These are phyloP conservation scores for Danio aesculapii DNA, from an alignment of 2,797 vertebrate genomes.

Conservation along the genomic window DNA sequence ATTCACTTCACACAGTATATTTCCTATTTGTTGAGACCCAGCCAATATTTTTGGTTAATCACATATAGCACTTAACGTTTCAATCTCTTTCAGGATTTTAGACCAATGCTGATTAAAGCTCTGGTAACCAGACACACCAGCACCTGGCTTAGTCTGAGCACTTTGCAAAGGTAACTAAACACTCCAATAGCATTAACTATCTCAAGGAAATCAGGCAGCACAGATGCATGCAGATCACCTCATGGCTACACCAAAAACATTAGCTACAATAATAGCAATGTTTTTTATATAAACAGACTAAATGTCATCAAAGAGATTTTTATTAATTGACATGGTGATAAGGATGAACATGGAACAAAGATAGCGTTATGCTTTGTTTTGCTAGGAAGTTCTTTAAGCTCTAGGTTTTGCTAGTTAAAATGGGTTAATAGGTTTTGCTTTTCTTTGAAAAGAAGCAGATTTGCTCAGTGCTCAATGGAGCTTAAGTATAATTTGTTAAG, in stretches of 20 bases:
- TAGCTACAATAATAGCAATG: conserved; percentile 73
- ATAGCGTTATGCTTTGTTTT: conserved; percentile 64
- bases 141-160: conserved; percentile 34
- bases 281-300: conserved; percentile 73
- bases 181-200: conserved; percentile 23
- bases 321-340: conserved; percentile 71
- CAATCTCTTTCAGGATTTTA: background rate
- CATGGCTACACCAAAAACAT: conserved; percentile 57
- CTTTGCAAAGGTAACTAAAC: conserved; percentile 42
- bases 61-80: background rate
- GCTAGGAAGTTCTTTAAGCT: conserved; percentile 66
- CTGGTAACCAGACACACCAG: conserved; percentile 30
- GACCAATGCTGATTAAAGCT: conserved; percentile 15
- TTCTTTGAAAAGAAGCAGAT: background rate
- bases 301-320: conserved; percentile 73
- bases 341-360: conserved; percentile 65
- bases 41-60: background rate
- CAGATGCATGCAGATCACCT: conserved; percentile 35
- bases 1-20: too few species aligned
- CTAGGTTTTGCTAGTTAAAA: conserved; percentile 68
- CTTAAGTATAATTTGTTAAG: background rate
- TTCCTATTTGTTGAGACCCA: background rate
- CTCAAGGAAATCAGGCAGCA: conserved; percentile 33
- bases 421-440: conserved; percentile 49
- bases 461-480: conserved; percentile 25